Evolutionary conservation across 92 coral and sea anemone genomes (phyloP).

Genomic region (Porites cylindrica): DNA sequence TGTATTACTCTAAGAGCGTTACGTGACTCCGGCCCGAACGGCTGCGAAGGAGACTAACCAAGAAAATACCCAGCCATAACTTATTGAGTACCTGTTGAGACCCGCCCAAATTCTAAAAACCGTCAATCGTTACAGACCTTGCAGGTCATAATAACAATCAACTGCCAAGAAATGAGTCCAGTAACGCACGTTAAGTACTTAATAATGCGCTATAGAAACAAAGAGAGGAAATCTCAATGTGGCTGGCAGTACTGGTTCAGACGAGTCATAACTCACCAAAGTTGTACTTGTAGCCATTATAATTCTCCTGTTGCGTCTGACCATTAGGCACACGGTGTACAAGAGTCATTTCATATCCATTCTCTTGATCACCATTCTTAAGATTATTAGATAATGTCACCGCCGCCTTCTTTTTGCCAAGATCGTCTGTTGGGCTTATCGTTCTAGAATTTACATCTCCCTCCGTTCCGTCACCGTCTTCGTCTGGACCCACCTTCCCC

Average conservation of each 20-base stretch:
- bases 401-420: constrained; percentile 74
- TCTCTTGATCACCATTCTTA: constrained; percentile 66
- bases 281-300: constrained; percentile 53
- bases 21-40: no score
- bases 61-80: no score
- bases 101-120: no score
- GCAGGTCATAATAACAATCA: no score
- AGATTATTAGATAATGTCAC: constrained; percentile 68
- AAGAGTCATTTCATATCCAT: constrained; percentile 60
- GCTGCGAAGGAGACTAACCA: no score
- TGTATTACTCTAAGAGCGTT: no score
- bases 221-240: not conserved
- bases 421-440: constrained; percentile 74
- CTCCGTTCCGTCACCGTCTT: constrained; percentile 67
- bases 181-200: no score
- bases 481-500: constrained; percentile 92
- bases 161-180: no score
- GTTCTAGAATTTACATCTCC: constrained; percentile 74
- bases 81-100: no score
- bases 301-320: constrained; percentile 51
- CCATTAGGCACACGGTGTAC: constrained; percentile 41
- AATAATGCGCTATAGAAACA: not conserved
- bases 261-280: constrained; percentile 31
- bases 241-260: not conserved
- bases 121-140: no score